phyloP scores from a whole-genome alignment of 2,888 invertebrate species.

The Caenorhabditis sp. region DNA sequence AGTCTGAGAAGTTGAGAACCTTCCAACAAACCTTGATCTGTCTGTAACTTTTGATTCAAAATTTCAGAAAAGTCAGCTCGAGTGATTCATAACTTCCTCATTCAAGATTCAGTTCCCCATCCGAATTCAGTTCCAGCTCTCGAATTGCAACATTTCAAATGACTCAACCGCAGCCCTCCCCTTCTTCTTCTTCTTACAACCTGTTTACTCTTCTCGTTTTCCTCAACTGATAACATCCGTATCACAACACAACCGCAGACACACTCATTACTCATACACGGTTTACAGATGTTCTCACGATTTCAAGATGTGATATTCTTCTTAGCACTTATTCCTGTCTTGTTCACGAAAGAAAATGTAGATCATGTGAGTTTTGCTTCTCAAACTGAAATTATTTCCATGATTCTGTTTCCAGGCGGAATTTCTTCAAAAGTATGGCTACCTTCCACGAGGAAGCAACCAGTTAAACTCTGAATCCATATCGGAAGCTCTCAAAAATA shows the following conservation, averaged over 20 bases:
- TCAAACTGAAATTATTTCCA: neutral
- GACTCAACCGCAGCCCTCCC: conserved; percentile 41
- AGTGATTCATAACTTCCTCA: conserved; percentile 22
- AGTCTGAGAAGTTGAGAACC: no score
- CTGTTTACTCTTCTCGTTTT: conserved; percentile 32
- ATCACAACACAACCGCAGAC: conserved; percentile 15
- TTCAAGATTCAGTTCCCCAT: neutral
- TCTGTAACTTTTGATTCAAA: neutral
- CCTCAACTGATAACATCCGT: conserved; percentile 32
- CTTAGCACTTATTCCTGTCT: conserved; percentile 2
- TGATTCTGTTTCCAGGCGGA: conserved; percentile 38
- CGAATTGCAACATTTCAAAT: conserved; percentile 26
- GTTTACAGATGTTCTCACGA: conserved; percentile 36
- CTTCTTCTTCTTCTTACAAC: conserved; percentile 6
- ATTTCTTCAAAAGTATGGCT: conserved; percentile 57
- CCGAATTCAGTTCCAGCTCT: neutral
- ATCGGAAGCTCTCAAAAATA: conserved; percentile 49
- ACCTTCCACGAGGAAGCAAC: conserved; percentile 51
- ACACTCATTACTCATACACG: conserved; percentile 16
- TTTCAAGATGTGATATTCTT: conserved; percentile 8
- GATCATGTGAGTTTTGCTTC: conserved; percentile 41
- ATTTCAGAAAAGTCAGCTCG: no score
- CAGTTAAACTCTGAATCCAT: conserved; percentile 34
- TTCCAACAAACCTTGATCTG: neutral
- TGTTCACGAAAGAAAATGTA: conserved; percentile 26